A percentile compares a stretch with the other conserved stretches of the same genome.
Conservation (phyloP, 2,888 invertebrate genomes). For the Loripinus fragilis region DNA sequence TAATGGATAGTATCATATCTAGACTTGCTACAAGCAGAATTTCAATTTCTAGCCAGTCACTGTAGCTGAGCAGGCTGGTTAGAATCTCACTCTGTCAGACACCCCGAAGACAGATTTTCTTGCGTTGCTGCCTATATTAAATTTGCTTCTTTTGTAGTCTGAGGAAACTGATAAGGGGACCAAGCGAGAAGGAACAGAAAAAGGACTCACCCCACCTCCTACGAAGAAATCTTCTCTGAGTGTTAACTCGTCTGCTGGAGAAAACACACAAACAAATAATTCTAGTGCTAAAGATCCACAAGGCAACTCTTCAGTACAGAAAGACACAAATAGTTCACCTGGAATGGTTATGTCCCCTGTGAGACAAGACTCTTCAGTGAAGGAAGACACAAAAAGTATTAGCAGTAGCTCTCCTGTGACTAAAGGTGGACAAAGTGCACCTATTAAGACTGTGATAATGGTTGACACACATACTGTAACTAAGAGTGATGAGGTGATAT, state of each 20-base stretch:
- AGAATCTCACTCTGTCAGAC: too few relatives aligned
- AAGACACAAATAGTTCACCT: not conserved
- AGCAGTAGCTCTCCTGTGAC: not conserved
- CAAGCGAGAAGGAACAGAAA: not conserved
- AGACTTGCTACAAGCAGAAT: too few relatives aligned
- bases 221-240: conserved; percentile 1
- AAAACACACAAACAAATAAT: not conserved
- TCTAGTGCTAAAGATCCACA: not conserved
- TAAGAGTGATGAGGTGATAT: not conserved
- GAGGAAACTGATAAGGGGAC: not conserved
- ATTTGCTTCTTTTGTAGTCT: conserved; percentile 4
- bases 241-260: not conserved
- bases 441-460: conserved; percentile 56
- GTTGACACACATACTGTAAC: conserved; percentile 25
- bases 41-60: too few relatives aligned
- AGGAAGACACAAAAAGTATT: conserved; percentile 1
- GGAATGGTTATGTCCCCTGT: not conserved
- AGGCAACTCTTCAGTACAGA: not conserved
- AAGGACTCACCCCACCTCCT: conserved; percentile 13
- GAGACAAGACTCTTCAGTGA: not conserved
- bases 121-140: too few relatives aligned
- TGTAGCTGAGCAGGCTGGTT: too few relatives aligned
- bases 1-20: too few relatives aligned
- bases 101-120: too few relatives aligned
- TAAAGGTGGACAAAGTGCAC: not conserved